Evolutionary conservation across 2,113 vertebrate species (phyloP), one percentile per base, ranked within the genome.

Genomic region (Labrus mixtus): DNA sequence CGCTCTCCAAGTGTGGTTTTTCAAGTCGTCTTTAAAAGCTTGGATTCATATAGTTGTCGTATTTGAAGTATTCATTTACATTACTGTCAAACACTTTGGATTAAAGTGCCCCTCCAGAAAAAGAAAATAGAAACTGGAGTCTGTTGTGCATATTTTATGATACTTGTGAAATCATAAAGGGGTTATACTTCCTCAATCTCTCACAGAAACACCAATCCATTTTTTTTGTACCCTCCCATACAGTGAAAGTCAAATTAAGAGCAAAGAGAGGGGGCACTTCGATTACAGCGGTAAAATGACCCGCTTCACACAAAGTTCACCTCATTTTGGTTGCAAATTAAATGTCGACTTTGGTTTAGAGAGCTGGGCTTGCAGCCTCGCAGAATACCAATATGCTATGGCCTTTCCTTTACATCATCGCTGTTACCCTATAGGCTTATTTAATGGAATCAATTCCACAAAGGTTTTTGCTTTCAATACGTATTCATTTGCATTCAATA

Each of bases 321-420:
- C 79, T 89, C 90, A 90, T 92, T 93, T 87, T 81, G 76, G 81
- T 86, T 86, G 81, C 80, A 93, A 93, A 93, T 94, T 83, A 92
- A 93, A 92, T 88, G 90, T 88, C 82, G 54, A 73, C 78, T 79
- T 70, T 81, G 81, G 76, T 87, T 83, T 81, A 19, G 78, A 83
- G 86, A 78, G 63, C 72, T 50, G 59, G 81, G 83, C 58, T 73
- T 66, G 69, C 77, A 57, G 50, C 65, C 41, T 57, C 56, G 6
- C 48, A 50, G 88, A 90, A 93, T 87, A 82, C 63, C 66, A 83
- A 91, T 89, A 66, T 33, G 6, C 41, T 29, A n/a, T 4, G 22
- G 46, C 43, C 37, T 36, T 65, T 79, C 53, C 15, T 68, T 33
- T n/a, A n/a, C 68, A 23, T 78, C 64, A 54, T 53, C 29, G 41